Evolutionary conservation across 1,140 invertebrate genomes (phyloP), one percentile per base, ranked within the genome.

Genomic region (Oncopodura yosiiana): DNA sequence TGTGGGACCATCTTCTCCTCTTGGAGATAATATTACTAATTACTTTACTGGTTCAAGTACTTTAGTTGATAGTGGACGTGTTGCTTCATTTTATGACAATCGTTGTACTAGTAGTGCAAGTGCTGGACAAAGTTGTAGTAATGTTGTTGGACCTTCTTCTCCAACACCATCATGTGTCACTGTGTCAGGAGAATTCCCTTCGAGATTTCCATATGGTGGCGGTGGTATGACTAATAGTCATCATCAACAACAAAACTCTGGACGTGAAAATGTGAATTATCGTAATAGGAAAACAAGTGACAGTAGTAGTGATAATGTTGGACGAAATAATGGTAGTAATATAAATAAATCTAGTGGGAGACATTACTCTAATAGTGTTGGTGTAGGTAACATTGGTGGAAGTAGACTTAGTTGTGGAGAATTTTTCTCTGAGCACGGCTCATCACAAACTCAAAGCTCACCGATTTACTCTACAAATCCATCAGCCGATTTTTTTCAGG

Each of bases 341-440:
- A 27, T 30, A 34, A 12, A 26, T 19, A 11, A 11, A 41, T 11
- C n/a, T n/a, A n/a, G n/a, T n/a, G n/a, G n/a, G n/a, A n/a, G n/a
- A n/a, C n/a, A n/a, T n/a, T n/a, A n/a, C n/a, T n/a, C n/a, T n/a
- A n/a, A n/a, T n/a, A n/a, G n/a, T n/a, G n/a, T n/a, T n/a, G n/a
- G n/a, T n/a, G n/a, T n/a, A n/a, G 41, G 16, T 2, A 36, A 32
- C 37, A 29, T 32, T 43, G 49, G 56, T 38, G 48, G 34, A 26
- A 58, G 49, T 51, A 27, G 56, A 43, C 46, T 58, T 23, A 58
- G 56, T 49, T 58, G 56, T 51, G 53, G 58, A 24, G 58, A 60
- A 18, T 60, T 60, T 36, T 60, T 60, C 26, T 32, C 50, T 6
- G 26, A 53, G 21, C 26, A 46, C 24, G 26, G 43, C n/a, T 41